These are phyloP conservation scores for Phataginus tetradactyla DNA, from an alignment of 2,797 vertebrate genomes.

Conservation along the genomic window DNA sequence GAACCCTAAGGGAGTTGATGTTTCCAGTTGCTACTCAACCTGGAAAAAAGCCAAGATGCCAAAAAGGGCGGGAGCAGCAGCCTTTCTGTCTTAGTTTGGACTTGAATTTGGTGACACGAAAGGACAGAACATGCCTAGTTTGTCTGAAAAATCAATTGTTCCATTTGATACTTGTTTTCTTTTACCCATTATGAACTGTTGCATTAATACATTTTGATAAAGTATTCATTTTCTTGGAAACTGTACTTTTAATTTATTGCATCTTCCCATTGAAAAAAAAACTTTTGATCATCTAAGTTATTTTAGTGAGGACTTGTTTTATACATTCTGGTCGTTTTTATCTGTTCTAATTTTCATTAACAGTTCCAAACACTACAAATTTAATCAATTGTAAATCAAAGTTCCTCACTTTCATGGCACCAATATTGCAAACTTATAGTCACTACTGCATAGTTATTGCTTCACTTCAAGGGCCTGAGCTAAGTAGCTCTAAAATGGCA, in stretches of 20 bases:
- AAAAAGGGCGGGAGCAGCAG: background rate
- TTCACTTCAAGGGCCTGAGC: constrained; percentile 28
- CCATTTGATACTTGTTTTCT: constrained; percentile 16
- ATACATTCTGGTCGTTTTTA: background rate
- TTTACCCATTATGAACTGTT: background rate
- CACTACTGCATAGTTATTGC: background rate
- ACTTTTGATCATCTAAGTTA: background rate
- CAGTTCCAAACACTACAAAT: background rate
- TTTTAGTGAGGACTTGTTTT: constrained; percentile 27
- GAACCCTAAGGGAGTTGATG: background rate
- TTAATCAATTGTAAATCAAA: background rate
- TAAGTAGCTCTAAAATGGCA: background rate
- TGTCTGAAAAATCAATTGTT: background rate
- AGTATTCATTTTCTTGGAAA: constrained; percentile 26
- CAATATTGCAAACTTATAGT: background rate
- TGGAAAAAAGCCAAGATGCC: background rate
- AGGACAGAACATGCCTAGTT: background rate
- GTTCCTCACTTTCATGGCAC: background rate
- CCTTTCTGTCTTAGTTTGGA: background rate
- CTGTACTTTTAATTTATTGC: background rate
- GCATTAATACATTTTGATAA: background rate
- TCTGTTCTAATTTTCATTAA: constrained; percentile 1
- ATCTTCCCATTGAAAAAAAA: constrained; percentile 28
- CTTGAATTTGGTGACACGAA: background rate
- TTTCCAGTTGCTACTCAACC: background rate